phyloP scores from a whole-genome alignment of 2,113 vertebrate genomes.

The Bucco capensis region DNA sequence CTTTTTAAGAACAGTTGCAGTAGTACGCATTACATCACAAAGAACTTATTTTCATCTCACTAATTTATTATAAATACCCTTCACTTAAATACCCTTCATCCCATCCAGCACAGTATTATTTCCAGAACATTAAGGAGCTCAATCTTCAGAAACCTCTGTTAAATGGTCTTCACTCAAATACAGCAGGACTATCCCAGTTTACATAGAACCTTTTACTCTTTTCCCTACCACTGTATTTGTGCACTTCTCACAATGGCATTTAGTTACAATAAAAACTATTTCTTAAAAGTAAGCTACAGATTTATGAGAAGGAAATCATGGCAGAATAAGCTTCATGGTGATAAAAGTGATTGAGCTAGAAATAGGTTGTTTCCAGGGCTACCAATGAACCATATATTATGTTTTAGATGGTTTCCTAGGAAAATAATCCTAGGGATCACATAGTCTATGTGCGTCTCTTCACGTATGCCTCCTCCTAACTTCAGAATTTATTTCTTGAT shows the following conservation, averaged over 20 bases:
- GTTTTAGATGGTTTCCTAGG: constrained; percentile 29
- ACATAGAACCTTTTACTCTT: background rate
- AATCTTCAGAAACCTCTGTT: background rate
- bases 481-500: background rate
- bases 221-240: background rate
- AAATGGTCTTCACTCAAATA: background rate
- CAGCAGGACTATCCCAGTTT: background rate
- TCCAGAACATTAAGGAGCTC: background rate
- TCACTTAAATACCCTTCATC: background rate
- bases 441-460: background rate
- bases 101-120: background rate
- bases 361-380: constrained; percentile 30
- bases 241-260: background rate
- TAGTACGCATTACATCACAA: background rate
- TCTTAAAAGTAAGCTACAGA: background rate
- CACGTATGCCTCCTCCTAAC: background rate
- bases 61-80: background rate
- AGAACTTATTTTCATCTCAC: background rate
- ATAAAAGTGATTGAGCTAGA: constrained; percentile 11
- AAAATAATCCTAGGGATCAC: constrained; percentile 30
- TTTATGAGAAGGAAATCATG: background rate
- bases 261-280: background rate
- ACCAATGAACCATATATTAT: constrained; percentile 36
- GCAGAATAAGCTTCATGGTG: background rate
- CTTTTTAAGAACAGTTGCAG: background rate